phyloP scores from a whole-genome alignment of 2,797 vertebrate species.

The Macroramphosus scolopax region DNA sequence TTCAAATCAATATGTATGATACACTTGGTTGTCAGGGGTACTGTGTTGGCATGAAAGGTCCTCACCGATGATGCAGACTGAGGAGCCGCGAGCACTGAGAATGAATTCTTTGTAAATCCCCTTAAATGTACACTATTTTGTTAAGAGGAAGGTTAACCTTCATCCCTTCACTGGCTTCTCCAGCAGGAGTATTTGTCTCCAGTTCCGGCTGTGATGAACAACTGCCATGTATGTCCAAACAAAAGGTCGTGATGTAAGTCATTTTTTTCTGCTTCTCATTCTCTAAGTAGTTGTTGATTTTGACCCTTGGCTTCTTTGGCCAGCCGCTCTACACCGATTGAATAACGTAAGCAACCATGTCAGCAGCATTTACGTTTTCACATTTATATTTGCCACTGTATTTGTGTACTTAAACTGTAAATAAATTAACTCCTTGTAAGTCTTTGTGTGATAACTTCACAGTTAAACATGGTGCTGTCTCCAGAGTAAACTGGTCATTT shows the following conservation, averaged over 20 bases:
- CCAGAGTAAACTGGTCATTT: too few species aligned
- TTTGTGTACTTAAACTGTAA: conserved; percentile 92
- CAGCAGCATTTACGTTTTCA: conserved; percentile 61
- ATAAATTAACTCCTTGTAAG: conserved; percentile 89
- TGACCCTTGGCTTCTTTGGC: conserved; percentile 41
- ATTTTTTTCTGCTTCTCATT: conserved; percentile 18
- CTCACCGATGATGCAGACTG: conserved; percentile 32
- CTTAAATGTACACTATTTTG: conserved; percentile 1
- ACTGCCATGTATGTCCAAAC: conserved; percentile 6
- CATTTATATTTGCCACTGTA: conserved; percentile 84
- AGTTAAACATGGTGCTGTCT: too few species aligned
- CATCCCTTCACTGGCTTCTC: conserved; percentile 1
- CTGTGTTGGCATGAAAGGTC: conserved; percentile 3
- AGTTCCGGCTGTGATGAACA: conserved; percentile 2
- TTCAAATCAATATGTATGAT: conserved; percentile 16
- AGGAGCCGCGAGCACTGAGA: conserved; percentile 10
- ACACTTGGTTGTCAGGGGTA: conserved; percentile 4
- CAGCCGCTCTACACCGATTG: conserved; percentile 50
- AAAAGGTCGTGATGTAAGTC: conserved; percentile 19
- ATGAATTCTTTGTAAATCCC: conserved; percentile 7
- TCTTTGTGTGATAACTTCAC: too few species aligned
- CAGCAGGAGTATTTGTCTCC: conserved; percentile 2
- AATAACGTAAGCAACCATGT: conserved; percentile 71
- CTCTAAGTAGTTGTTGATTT: conserved; percentile 26
- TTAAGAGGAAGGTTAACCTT: background rate